Percentiles rank a stretch among this genome's conserved stretches.
These are phyloP conservation scores for Abrostola tripartita DNA, from an alignment of 2,888 invertebrate species.

Conservation along the genomic window DNA sequence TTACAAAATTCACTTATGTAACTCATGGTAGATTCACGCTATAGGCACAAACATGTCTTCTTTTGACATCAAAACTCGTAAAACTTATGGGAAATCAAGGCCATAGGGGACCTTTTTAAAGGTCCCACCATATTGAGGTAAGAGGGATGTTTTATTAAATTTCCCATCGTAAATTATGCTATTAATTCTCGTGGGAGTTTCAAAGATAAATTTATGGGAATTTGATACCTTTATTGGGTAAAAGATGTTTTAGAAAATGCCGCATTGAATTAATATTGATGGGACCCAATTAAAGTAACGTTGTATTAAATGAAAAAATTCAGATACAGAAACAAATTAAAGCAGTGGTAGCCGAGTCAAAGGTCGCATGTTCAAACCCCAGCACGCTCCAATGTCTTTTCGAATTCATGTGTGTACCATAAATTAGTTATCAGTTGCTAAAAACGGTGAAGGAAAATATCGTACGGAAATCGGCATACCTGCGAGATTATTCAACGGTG, in stretches of 20 bases:
- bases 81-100: slow-evolving; percentile 22
- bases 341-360: too few species aligned
- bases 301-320: slow-evolving; percentile 8
- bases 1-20: too few species aligned
- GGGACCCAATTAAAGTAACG: slow-evolving; percentile 16
- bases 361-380: too few species aligned
- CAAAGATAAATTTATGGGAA: slow-evolving; percentile 13
- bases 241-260: slow-evolving; percentile 16
- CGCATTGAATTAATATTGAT: slow-evolving; percentile 20
- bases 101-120: slow-evolving; percentile 11
- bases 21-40: too few species aligned
- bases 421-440: too few species aligned
- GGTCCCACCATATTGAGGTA: slow-evolving; percentile 39
- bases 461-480: too few species aligned
- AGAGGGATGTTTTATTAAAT: slow-evolving; percentile 37
- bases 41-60: too few species aligned
- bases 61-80: slow-evolving; percentile 3
- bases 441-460: too few species aligned
- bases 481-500: too few species aligned
- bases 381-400: too few species aligned
- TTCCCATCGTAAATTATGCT: slow-evolving; percentile 36
- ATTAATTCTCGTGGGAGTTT: slow-evolving; percentile 30
- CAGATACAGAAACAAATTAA: not conserved
- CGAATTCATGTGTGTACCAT: too few species aligned
- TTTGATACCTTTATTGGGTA: slow-evolving; percentile 11